Conservation (phyloP, 2,113 vertebrate genomes). For the Zosterops lateralis region DNA sequence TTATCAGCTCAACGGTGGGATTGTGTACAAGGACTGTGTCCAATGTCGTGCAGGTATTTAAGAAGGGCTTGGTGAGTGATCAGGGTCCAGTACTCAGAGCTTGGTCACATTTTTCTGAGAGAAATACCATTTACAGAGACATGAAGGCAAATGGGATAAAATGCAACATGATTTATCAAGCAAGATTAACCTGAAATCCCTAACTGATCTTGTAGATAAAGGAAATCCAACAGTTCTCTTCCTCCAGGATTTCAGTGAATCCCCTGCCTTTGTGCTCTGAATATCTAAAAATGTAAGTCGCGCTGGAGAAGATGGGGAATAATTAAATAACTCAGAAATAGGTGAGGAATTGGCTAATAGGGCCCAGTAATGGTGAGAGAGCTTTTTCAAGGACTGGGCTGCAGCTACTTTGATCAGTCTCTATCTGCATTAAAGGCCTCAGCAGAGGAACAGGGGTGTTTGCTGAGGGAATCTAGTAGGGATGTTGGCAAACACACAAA, state of each 20-base stretch:
- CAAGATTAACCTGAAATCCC: slow-evolving; percentile 27
- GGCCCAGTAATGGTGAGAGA: background rate
- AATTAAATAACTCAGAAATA: background rate
- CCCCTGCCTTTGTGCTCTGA: background rate
- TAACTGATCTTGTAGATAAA: slow-evolving; percentile 30
- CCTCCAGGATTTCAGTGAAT: slow-evolving; percentile 3
- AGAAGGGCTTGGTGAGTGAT: background rate
- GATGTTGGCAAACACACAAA: background rate
- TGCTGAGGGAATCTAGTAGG: background rate
- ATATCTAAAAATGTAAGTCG: background rate
- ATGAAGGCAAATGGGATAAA: background rate
- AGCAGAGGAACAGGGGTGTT: rapidly evolving
- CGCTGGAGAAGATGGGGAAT: background rate
- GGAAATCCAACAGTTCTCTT: slow-evolving; percentile 12
- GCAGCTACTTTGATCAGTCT: background rate
- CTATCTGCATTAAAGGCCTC: background rate
- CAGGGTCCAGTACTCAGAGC: background rate
- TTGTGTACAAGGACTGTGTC: background rate
- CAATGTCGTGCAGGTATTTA: background rate
- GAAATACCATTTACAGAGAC: background rate
- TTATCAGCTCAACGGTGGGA: background rate
- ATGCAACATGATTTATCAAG: slow-evolving; percentile 18
- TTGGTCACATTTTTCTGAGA: background rate
- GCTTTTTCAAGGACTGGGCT: background rate
- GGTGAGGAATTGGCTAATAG: background rate